These are phyloP conservation scores for Hirtodrosophila confusa DNA, from an alignment of 2,888 invertebrate genomes.

Conservation along the genomic window DNA sequence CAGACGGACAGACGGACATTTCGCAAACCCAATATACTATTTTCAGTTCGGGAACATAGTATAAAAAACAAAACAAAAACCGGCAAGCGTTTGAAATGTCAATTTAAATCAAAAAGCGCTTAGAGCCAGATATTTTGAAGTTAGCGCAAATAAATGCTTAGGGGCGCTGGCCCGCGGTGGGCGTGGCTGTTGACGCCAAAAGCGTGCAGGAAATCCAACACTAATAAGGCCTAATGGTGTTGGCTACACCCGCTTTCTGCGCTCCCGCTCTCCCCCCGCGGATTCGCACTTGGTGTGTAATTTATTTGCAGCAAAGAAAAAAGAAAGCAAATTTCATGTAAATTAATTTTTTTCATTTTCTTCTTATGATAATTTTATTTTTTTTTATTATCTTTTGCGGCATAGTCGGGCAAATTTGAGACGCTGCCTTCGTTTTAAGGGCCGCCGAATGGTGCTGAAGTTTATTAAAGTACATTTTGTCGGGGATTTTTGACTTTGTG, in stretches of 20 bases:
- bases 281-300: constrained; percentile 33
- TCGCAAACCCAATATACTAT: too few species aligned
- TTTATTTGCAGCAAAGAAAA: constrained; percentile 45
- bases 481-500: constrained; percentile 62
- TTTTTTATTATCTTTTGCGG: constrained; percentile 54
- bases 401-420: constrained; percentile 25
- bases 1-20: too few species aligned
- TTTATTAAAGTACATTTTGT: constrained; percentile 62
- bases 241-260: background rate
- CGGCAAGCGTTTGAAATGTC: background rate
- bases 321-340: constrained; percentile 63
- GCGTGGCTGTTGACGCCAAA: constrained; percentile 42
- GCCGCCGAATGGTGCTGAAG: constrained; percentile 23
- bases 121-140: constrained; percentile 4
- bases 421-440: constrained; percentile 22
- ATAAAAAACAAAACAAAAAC: background rate
- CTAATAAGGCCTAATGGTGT: constrained; percentile 56
- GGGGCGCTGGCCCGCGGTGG: constrained; percentile 17
- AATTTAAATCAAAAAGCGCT: constrained; percentile 8
- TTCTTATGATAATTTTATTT: constrained; percentile 58
- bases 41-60: too few species aligned
- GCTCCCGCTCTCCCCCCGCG: background rate
- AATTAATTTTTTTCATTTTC: constrained; percentile 67
- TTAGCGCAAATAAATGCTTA: constrained; percentile 13
- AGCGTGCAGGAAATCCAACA: constrained; percentile 50